Base-by-base conservation (phyloP, 2,888 invertebrate genomes). In the Dynastes hyllus region DNA sequence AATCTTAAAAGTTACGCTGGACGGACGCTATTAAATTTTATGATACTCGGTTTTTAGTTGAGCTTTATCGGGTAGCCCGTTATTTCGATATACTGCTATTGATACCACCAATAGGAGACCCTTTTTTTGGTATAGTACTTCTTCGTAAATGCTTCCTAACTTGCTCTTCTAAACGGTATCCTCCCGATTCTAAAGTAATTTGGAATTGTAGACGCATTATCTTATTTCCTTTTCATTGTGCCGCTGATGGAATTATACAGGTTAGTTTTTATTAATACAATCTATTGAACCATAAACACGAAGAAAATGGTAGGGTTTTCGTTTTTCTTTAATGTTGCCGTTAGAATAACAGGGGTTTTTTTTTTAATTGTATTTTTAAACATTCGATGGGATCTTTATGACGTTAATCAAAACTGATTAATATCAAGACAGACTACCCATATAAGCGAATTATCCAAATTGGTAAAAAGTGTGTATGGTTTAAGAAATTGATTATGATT, bases 11-110 rank as follows among this genome's bases (percentile, higher is more conserved):
- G 32, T 65, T 32, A 45, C 16, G 45, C 16, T 16, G 58, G 8
- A 22, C 67, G 45, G 40, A 45, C 66, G 67, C 67, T 67, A 16
- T 67, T 67, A 67, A 67, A 45, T 67, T 67, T 67, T 45, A 67
- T 11, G 45, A 13, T 37, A 45, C 8, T 67, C 40, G 67, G 16
- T 37, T 45, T 45, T 67, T 45, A 66, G 9, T 65, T 11, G 65
- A 11, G 65, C n/a, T 45, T 40, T 58, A 58, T 58, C 58, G 58
- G 16, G 5, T 22, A 9, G 58, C 58, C 32, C 58, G 16, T 58
- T 58, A 58, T 8, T n/a, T n/a, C 58, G 27, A 58, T 22, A 16
- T 58, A 58, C 22, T 58, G 32, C 32, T 37, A 37, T 37, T 37
- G 22, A 58, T 58, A 58, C 16, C 8, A 22, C n/a, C 32, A 32